Evolutionary conservation across 2,888 invertebrate species (phyloP), one percentile per base, ranked within the genome.

Genomic region (Hypolimnas misippus): DNA sequence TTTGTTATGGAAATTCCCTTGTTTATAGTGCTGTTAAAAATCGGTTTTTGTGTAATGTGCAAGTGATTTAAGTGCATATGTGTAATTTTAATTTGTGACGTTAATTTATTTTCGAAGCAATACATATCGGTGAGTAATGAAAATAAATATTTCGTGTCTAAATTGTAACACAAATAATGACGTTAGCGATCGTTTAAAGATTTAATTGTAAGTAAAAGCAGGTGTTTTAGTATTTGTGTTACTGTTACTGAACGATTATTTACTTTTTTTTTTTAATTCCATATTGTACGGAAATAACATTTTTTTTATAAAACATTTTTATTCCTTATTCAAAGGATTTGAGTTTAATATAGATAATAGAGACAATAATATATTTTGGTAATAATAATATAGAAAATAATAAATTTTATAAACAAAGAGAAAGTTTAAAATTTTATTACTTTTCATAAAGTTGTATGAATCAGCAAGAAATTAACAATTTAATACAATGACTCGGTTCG

Each of bases 41-140:
- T n/a, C 14, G 53, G n/a, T 60, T 38, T 55, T 50, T 46, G 66
- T 70, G 70, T 66, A 58, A 70, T 69, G 69, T 68, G 65, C 60
- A 62, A 69, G 70, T 70, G 70, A 58, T 52, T 65, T 60, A 59
- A 51, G 40, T 53, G 17, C 25, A 40, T 54, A 40, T 54, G 40
- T 54, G 54, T 40, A 19, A 40, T 25, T 40, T 54, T 42, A 50
- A 38, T 31, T 49, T 31, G 50, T 61, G 55, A 38, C 14, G 49
- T 50, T 40, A 31, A 49, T 17, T 58, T 52, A 29, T n/a, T 49
- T 19, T 52, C 42, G 16, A 6, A 33, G 21, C 42, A 52, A 4
- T 38, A 58, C 58, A 52, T 58, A 44, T 58, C 42, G 58, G 58
- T 58, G 33, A 58, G 58, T 58, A 19, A n/a, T 33, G 16, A 53